These are phyloP conservation scores for Lucifuga dentata DNA, from an alignment of 2,113 vertebrate genomes.

Conservation along the genomic window DNA sequence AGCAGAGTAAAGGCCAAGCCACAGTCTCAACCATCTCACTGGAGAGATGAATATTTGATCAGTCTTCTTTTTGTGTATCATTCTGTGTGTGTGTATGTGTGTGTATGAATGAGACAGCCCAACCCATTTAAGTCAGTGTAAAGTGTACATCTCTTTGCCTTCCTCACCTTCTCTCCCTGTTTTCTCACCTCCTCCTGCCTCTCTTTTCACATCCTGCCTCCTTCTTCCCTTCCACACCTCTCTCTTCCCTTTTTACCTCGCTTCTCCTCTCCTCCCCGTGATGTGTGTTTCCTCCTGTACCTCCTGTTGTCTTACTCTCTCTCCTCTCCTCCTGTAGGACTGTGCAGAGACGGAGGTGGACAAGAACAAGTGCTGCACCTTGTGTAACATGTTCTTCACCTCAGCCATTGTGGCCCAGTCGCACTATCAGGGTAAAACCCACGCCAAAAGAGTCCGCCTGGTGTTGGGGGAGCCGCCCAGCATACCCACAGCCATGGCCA, in stretches of 20 bases:
- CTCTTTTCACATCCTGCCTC: slow-evolving; percentile 24
- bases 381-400: slow-evolving; percentile 91
- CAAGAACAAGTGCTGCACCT: slow-evolving; percentile 88
- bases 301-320: slow-evolving; percentile 1
- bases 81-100: slow-evolving; percentile 7
- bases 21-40: slow-evolving; percentile 52
- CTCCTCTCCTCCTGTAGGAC: slow-evolving; percentile 72
- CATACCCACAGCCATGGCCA: slow-evolving; percentile 68
- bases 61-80: slow-evolving; percentile 36
- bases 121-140: slow-evolving; percentile 31
- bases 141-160: slow-evolving; percentile 37
- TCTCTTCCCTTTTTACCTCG: slow-evolving; percentile 15
- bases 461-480: slow-evolving; percentile 83
- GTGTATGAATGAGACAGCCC: slow-evolving; percentile 14
- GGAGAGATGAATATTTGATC: slow-evolving; percentile 73
- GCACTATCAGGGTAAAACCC: slow-evolving; percentile 89
- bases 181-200: slow-evolving; percentile 20
- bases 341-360: slow-evolving; percentile 87
- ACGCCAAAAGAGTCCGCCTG: slow-evolving; percentile 86
- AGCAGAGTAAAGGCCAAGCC: slow-evolving; percentile 55
- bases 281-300: too few relatives aligned
- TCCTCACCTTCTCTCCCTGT: too few relatives aligned
- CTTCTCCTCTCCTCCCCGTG: neutral
- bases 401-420: slow-evolving; percentile 88
- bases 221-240: slow-evolving; percentile 12